These are phyloP conservation scores for Meghimatium bilineatum DNA, from an alignment of 2,888 invertebrate species.

Conservation along the genomic window DNA sequence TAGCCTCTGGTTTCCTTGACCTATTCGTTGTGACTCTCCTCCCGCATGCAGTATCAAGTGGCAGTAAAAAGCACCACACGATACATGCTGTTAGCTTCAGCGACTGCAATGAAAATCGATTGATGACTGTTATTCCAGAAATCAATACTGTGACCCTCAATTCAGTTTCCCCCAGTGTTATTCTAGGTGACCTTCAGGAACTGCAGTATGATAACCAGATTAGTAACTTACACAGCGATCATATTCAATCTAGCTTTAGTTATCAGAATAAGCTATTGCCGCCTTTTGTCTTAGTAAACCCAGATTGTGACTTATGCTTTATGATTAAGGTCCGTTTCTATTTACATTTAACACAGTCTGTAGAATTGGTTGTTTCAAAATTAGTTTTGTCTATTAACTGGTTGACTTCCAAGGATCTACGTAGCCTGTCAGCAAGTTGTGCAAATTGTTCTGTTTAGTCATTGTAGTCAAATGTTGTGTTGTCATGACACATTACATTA, in stretches of 20 bases:
- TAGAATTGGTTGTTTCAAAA: background rate
- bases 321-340: background rate
- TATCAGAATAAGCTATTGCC: background rate
- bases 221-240: conserved; percentile 8
- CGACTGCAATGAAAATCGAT: conserved; percentile 26
- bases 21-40: background rate
- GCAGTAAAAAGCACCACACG: background rate
- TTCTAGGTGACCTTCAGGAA: background rate
- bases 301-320: background rate
- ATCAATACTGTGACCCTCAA: conserved; percentile 13
- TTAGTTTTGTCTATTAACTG: background rate
- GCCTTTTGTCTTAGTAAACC: background rate
- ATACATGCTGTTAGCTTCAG: conserved; percentile 15
- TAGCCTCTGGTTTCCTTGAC: background rate
- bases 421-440: background rate
- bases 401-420: background rate
- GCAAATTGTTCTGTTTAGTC: background rate
- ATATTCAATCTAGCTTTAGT: background rate
- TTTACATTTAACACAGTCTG: background rate
- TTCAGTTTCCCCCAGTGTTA: conserved; percentile 1
- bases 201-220: background rate
- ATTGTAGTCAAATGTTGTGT: background rate
- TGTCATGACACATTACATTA: background rate
- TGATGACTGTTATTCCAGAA: conserved; percentile 30
- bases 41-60: background rate